Base-by-base conservation (phyloP, 2,113 vertebrate species). In the Anser cygnoides region DNA sequence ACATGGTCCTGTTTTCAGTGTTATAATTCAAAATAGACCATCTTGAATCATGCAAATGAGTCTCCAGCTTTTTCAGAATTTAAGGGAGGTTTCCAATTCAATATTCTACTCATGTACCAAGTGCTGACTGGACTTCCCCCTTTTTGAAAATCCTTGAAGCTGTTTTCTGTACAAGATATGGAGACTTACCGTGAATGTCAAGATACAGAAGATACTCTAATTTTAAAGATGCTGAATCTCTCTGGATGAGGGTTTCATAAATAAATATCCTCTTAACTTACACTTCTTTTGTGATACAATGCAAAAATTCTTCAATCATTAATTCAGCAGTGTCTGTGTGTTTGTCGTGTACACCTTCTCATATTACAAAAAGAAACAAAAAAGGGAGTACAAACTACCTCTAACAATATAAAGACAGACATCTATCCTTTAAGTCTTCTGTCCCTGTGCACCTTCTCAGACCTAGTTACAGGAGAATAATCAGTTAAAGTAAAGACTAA, bases 211-310 rank as follows among this genome's bases (percentile, higher is more conserved):
- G 41, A 9, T 0, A 81, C 89, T 95, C 83, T 82, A 92, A 41
- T 95, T 97, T 95, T 95, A 81, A 97, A 97, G 96, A 59, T 63
- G 41, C 19, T 13, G 62, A 96, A 90, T 95, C 84, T 91, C 87
- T 87, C 81, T 82, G 80, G 57, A 33, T 87, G 70, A 97, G 95
- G 63, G 96, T 96, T 97, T 96, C 87, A 72, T 91, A 96, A 98
- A 98, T 97, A 98, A 98, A 98, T 82, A 81, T 59, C 72, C 71
- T 92, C 84, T 54, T 95, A 81, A 93, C 95, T 84, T 96, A 62
- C 62, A 96, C 33, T 76, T 91, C 57, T 77, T 74, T 78, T 89
- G 50, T 89, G 66, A 37, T 49, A 85, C 39, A 16, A 50, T 87
- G 44, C 74, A 68, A 46, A 37, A 57, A 28, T 87, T 78, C 18